A percentile compares a stretch with the other conserved stretches of the same genome.
Evolutionary conservation across 2,113 vertebrate species (phyloP).

Genomic region (Hemicordylus capensis): DNA sequence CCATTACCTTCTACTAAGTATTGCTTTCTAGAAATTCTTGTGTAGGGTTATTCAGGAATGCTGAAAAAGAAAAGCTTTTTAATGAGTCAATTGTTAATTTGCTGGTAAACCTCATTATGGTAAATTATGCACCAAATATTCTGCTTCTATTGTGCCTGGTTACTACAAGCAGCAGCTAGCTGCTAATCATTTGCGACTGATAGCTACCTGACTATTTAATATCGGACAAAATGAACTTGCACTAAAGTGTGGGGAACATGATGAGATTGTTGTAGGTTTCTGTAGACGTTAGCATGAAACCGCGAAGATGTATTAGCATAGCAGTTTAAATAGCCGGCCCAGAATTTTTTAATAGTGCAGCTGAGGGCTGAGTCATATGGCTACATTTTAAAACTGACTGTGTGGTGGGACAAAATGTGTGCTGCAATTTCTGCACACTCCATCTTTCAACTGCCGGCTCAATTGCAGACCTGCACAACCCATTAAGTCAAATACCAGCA

Average conservation of each 20-base stretch:
- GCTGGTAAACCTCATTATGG: neutral
- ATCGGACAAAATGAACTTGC: neutral
- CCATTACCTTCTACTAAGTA: constrained; percentile 23
- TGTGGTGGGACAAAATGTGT: neutral
- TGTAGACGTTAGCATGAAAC: neutral
- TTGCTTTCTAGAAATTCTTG: constrained; percentile 16
- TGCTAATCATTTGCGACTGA: neutral
- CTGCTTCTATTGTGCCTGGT: neutral
- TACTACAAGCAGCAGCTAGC: neutral
- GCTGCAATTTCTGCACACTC: neutral
- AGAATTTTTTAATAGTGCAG: neutral
- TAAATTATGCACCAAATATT: neutral
- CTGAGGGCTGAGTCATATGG: neutral
- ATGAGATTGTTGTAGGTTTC: neutral
- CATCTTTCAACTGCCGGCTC: neutral
- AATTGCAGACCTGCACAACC: neutral
- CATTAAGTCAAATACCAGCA: neutral
- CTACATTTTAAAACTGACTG: neutral
- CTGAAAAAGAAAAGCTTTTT: neutral
- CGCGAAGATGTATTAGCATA: neutral
- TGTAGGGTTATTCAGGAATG: neutral
- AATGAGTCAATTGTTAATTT: constrained; percentile 10
- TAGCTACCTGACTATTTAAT: neutral
- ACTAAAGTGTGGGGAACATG: neutral
- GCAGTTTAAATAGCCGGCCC: neutral